These are phyloP conservation scores for Pipra filicauda DNA, from an alignment of 2,113 vertebrate genomes.

Conservation along the genomic window DNA sequence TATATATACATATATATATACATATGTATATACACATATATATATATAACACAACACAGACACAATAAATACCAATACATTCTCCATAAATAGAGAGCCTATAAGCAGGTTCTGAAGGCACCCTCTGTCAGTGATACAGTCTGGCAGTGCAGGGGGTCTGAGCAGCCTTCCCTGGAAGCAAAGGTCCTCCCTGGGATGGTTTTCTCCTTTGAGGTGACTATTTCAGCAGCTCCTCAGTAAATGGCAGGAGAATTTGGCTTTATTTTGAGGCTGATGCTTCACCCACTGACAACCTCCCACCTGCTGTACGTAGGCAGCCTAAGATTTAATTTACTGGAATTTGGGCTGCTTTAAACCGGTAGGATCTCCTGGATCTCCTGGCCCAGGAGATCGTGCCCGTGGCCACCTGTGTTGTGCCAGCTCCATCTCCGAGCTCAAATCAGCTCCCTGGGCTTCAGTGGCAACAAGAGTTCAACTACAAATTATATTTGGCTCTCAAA, in stretches of 20 bases:
- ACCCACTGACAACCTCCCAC: fast-evolving
- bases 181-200: neutral
- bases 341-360: neutral
- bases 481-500: neutral
- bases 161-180: neutral
- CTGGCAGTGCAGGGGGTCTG: neutral
- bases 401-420: neutral
- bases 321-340: neutral
- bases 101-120: neutral
- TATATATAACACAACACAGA: neutral
- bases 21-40: neutral
- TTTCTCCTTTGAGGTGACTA: neutral
- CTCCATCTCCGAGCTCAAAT: neutral
- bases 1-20: neutral
- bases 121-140: neutral
- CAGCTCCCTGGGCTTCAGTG: neutral
- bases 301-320: fast-evolving
- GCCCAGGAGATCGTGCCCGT: neutral
- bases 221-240: neutral
- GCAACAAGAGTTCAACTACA: neutral
- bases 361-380: neutral
- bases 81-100: neutral
- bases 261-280: neutral
- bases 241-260: neutral
- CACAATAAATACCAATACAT: fast-evolving